Percentiles rank a stretch among this genome's conserved stretches.
Conservation (phyloP, 2,113 vertebrate genomes). For the Salvelinus alpinus region DNA sequence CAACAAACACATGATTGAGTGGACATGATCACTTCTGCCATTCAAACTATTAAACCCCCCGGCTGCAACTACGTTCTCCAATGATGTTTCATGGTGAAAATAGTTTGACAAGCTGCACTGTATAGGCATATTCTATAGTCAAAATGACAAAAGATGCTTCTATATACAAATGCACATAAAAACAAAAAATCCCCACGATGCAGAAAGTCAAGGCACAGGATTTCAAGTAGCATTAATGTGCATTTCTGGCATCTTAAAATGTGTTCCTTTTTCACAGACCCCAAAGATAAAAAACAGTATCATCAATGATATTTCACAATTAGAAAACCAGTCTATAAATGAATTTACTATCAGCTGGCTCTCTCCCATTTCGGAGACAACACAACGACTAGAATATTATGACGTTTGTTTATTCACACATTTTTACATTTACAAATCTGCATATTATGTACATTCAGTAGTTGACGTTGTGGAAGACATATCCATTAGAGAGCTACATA, state of each 20-base stretch:
- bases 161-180: background rate
- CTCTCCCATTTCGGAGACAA: background rate
- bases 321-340: background rate
- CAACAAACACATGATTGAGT: background rate
- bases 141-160: background rate
- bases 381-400: constrained; percentile 11
- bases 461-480: constrained; percentile 65
- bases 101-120: background rate
- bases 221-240: background rate
- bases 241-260: no score
- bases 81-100: background rate
- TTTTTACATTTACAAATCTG: constrained; percentile 55
- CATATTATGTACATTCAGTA: constrained; percentile 69
- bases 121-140: no score
- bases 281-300: no score
- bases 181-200: background rate
- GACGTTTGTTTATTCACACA: constrained; percentile 66
- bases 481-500: constrained; percentile 41
- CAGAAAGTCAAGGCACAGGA: background rate
- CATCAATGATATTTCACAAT: background rate
- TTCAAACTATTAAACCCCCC: background rate
- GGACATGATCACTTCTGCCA: background rate
- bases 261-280: no score
- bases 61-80: background rate
- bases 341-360: no score